Conservation (phyloP, 2,888 invertebrate species). For the Sarcophaga subvicina region DNA sequence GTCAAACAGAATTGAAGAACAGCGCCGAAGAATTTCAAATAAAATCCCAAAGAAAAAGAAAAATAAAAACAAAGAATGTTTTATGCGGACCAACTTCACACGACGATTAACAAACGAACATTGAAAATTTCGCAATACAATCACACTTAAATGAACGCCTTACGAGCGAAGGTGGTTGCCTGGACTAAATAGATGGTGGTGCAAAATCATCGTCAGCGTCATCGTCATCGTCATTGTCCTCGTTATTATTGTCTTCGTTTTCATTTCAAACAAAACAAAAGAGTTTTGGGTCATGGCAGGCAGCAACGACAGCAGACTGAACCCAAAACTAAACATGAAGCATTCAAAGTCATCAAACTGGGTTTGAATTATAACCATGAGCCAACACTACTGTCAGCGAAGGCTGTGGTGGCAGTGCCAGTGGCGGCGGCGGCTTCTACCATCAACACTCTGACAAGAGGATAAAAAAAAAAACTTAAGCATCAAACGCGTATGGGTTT, state of each 20-base stretch:
- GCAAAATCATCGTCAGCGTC: slow-evolving; percentile 47
- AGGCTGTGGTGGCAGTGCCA: slow-evolving; percentile 49
- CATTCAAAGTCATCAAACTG: slow-evolving; percentile 69
- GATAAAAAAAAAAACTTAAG: slow-evolving; percentile 57
- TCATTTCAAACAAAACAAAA: slow-evolving; percentile 54
- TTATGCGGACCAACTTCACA: slow-evolving; percentile 68
- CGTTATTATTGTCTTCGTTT: background rate
- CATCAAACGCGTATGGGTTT: slow-evolving; percentile 43
- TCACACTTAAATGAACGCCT: slow-evolving; percentile 58
- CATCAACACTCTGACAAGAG: slow-evolving; percentile 49
- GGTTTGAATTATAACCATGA: slow-evolving; percentile 79
- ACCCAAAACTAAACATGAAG: slow-evolving; percentile 42
- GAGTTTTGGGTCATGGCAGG: slow-evolving; percentile 61
- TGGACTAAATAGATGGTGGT: slow-evolving; percentile 64
- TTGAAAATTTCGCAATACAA: slow-evolving; percentile 18
- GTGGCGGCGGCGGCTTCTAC: slow-evolving; percentile 62
- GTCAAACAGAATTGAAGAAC: slow-evolving; percentile 69
- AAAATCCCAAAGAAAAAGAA: slow-evolving; percentile 74
- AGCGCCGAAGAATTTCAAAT: slow-evolving; percentile 75
- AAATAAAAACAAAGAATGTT: slow-evolving; percentile 63
- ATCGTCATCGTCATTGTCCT: background rate
- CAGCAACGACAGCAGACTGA: slow-evolving; percentile 3
- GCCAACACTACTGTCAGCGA: slow-evolving; percentile 71
- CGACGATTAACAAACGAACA: slow-evolving; percentile 64
- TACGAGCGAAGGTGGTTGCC: slow-evolving; percentile 52